Base-by-base conservation (phyloP, 2,797 vertebrate species). In the Tamandua tetradactyla region DNA sequence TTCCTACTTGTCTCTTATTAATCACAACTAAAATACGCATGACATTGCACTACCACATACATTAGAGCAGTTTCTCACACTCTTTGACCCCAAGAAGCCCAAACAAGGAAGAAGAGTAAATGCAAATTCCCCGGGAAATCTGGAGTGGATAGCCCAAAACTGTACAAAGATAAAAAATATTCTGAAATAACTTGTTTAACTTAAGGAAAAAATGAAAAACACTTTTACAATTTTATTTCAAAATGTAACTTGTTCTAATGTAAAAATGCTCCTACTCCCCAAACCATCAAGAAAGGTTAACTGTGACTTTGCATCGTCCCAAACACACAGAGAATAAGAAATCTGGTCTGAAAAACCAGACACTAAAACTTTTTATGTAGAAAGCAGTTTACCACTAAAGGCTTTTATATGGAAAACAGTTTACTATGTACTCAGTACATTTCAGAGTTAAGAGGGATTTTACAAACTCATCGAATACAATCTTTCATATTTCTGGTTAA, bases 191-290 rank as follows among this genome's bases (percentile, higher is more conserved):
- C 32, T 35, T 17, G 15, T 40, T 66, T 91, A 79, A 23, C 44
- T 22, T 87, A 62, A 32, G 81, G 9, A 59, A 42, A 86, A 37
- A 79, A 18, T 74, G 30, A 72, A 2, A 74, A 18, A 40, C 11
- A 27, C 30, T 20, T 89, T 64, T 92, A 15, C 55, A 91, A 91
- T n/a, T 88, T 91, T 76, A 91, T 55, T 72, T 93, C 25, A 94
- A 94, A 93, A 79, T 89, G 68, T 4, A 81, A 49, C 47, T 59
- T 71, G 25, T 69, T 91, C 87, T 71, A 93, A 91, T 40, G 84
- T 27, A 74, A 90, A 90, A 95, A 78, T 3, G 20, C 22, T 2
- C 44, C 13, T 64, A 14, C 49, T 52, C 17, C 11, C 57, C 15
- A 92, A 84, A 76, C 91, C 30, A 25, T 66, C 84, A 72, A 90